A percentile compares a stretch with the other conserved stretches of the same genome.
phyloP scores from a whole-genome alignment of 2,888 invertebrate genomes.

The Patella caerulea region DNA sequence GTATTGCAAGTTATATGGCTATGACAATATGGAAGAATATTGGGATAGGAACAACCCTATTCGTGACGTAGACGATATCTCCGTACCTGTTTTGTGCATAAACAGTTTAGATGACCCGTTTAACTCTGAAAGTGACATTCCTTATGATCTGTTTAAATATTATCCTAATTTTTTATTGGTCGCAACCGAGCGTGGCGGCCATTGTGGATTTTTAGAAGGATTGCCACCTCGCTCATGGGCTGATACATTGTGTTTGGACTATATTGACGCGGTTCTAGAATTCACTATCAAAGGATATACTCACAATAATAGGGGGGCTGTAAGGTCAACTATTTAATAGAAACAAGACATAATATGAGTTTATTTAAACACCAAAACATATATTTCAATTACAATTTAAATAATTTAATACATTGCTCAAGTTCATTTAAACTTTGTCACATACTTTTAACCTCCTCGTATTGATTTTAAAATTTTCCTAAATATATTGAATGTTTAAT shows the following conservation, averaged over 20 bases:
- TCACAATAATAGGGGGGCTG: constrained; percentile 9
- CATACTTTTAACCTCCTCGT: too few species aligned
- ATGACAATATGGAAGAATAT: constrained; percentile 52
- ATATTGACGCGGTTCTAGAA: constrained; percentile 52
- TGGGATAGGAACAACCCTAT: constrained; percentile 67
- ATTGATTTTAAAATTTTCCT: too few species aligned
- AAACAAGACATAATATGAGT: too few species aligned
- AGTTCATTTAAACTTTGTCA: too few species aligned
- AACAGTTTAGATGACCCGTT: constrained; percentile 66
- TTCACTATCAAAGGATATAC: constrained; percentile 40
- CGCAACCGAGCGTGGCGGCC: constrained; percentile 63
- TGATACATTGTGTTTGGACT: constrained; percentile 48
- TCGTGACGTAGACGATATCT: constrained; percentile 66
- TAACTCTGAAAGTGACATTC: constrained; percentile 48
- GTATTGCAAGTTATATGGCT: constrained; percentile 54
- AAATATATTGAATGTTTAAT: too few species aligned
- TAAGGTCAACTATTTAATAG: constrained; percentile 17
- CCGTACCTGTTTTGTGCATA: constrained; percentile 64
- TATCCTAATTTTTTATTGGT: constrained; percentile 66
- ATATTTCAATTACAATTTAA: too few species aligned
- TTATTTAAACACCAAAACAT: too few species aligned
- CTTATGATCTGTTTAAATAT: constrained; percentile 62
- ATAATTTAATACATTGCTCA: too few species aligned
- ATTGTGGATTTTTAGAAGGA: constrained; percentile 66
- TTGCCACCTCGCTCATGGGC: constrained; percentile 50